Percentiles rank a stretch among this genome's conserved stretches.
Conservation (phyloP, 1,140 invertebrate genomes). For the Leguminivora glycinivorella region DNA sequence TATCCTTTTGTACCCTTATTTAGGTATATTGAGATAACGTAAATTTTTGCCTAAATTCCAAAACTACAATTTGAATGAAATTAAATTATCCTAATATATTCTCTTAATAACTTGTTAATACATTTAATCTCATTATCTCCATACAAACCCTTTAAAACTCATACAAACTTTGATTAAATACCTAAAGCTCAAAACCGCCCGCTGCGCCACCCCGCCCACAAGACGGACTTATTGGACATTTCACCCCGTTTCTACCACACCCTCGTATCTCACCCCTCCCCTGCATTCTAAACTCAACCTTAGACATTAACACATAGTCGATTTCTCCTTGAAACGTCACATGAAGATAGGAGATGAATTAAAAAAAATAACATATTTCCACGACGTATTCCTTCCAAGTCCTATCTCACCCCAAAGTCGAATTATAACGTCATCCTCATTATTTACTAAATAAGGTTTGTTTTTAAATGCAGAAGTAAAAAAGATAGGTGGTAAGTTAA, state of each 20-base stretch:
- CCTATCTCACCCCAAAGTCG: background rate
- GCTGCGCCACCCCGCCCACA: background rate
- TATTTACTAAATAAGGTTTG: background rate
- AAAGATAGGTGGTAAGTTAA: background rate
- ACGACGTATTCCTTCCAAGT: background rate
- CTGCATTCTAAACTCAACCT: background rate
- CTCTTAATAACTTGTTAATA: too few relatives aligned
- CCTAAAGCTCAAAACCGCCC: background rate
- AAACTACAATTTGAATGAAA: too few relatives aligned
- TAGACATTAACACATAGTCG: background rate
- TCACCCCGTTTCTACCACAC: background rate
- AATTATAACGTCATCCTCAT: background rate
- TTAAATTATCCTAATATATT: too few relatives aligned
- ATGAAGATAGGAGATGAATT: background rate
- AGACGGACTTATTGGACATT: conserved; percentile 12
- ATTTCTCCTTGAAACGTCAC: background rate
- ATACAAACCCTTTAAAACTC: background rate
- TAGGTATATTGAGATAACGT: too few relatives aligned
- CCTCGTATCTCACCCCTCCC: background rate
- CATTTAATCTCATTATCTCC: background rate
- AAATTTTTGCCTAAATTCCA: too few relatives aligned
- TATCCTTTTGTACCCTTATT: too few relatives aligned
- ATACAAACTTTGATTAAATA: conserved; percentile 11
- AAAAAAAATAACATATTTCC: background rate
- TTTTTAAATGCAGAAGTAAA: background rate